Evolutionary conservation across 23 tunicate species (phyloP), one percentile per base, ranked within the genome.

Genomic region (Halocynthia aurantium): DNA sequence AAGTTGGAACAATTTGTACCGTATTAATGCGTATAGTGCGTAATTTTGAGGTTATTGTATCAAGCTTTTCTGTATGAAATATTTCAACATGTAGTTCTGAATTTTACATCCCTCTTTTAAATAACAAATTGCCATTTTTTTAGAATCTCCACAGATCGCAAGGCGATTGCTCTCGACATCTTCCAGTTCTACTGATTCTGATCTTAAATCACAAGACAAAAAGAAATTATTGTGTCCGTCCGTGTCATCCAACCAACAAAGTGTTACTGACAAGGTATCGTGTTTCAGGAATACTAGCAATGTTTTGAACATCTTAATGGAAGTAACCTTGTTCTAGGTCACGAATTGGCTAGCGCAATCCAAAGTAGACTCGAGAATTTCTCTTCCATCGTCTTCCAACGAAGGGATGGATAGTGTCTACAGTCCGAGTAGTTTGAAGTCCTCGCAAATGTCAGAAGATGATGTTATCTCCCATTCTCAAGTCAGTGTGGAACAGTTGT

Each of bases 221-320:
- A 9, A 65, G 5, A 65, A 65, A 65, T 49, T 20, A 65, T 40
- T 65, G 19, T 15, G 22, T 9, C 10, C 31, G 9, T 20, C 22
- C 22, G 70, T 20, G 19, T 49, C 22, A 20, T 40, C 70, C 22
- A 65, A 49, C 70, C 70, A 65, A 15, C 70, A 65, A 65, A 65
- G n/a, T 65, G 70, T 65, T 65, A 65, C 22, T 20, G 70, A 65
- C 15, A 65, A 65, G 70, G 70, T 65, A 65, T 20, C 19, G 44
- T 31, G 44, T 58, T 58, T 58, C 63, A 13, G n/a, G 63, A 13
- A 58, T 58, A 13, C 17, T 15, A 13, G 17, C 17, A 58, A 13
- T 58, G 63, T 58, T 13, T 58, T 58, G 4, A n/a, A 13, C 63
- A 58, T 15, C 15, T 58, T 31, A 31, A 31, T 31, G 2, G 44